A percentile compares a stretch with the other conserved stretches of the same genome.
These are phyloP conservation scores for Caenorhabditis virilis DNA, from an alignment of 2,888 invertebrate genomes.

Conservation along the genomic window DNA sequence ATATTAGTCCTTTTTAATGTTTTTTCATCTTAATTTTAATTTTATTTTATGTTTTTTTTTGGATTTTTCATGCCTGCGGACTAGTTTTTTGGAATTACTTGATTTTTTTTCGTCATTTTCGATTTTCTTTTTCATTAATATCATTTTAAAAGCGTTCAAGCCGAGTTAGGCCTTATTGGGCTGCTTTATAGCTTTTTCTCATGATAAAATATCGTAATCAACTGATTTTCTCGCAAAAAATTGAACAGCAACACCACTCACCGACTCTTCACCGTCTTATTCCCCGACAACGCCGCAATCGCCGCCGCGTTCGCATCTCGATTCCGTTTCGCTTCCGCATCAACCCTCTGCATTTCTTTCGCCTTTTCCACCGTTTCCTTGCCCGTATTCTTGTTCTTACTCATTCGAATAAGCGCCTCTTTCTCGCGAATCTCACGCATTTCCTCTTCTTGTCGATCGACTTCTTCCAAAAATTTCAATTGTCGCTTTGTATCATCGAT, in stretches of 20 bases:
- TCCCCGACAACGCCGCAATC: slow-evolving; percentile 58
- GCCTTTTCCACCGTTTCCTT: slow-evolving; percentile 95
- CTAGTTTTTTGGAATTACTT: neutral
- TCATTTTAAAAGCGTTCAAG: too few species aligned
- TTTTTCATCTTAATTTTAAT: too few species aligned
- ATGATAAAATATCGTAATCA: too few species aligned
- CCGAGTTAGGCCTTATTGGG: too few species aligned
- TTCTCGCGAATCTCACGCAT: slow-evolving; percentile 92
- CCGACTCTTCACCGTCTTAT: slow-evolving; percentile 28
- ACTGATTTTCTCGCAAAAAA: too few species aligned
- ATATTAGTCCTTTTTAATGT: too few species aligned
- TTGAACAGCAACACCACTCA: slow-evolving; percentile 10
- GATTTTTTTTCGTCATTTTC: slow-evolving; percentile 4
- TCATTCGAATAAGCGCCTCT: slow-evolving; percentile 88
- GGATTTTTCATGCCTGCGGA: too few species aligned
- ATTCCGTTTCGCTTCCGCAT: slow-evolving; percentile 61
- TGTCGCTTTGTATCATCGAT: slow-evolving; percentile 43
- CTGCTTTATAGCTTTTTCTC: too few species aligned
- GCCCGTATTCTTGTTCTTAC: slow-evolving; percentile 72
- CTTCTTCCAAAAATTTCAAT: slow-evolving; percentile 85
- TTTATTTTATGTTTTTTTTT: too few species aligned
- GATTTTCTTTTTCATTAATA: neutral
- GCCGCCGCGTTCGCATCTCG: slow-evolving; percentile 67
- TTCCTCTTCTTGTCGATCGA: slow-evolving; percentile 90
- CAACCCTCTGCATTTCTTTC: slow-evolving; percentile 69